phyloP scores from a whole-genome alignment of 1,140 invertebrate genomes.

The Pseudachorutes palmiensis region DNA sequence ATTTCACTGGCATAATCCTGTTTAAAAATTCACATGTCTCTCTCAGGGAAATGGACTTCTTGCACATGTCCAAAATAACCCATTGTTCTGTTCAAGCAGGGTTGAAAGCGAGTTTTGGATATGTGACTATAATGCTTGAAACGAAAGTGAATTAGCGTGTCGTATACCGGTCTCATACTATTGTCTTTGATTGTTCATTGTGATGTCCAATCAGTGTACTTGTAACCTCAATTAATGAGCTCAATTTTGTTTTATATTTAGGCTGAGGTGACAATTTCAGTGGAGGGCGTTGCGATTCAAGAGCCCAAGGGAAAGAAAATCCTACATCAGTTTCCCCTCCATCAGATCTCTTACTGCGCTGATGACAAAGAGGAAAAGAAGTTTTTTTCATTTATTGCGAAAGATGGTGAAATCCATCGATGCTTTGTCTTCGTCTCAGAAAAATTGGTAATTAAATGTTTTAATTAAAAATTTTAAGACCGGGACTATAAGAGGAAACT shows the following conservation, averaged over 20 bases:
- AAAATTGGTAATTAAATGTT: constrained; percentile 58
- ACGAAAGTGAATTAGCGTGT: no score
- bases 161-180: no score
- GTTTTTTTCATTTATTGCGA: constrained; percentile 94
- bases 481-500: background rate
- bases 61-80: no score
- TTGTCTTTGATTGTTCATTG: no score
- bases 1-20: no score
- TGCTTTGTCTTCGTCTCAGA: constrained; percentile 96
- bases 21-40: no score
- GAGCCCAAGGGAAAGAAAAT: constrained; percentile 62
- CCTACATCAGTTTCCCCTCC: constrained; percentile 89
- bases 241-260: constrained; percentile 26
- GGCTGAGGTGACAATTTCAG: constrained; percentile 45
- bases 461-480: background rate
- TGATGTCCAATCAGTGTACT: no score
- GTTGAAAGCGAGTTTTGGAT: no score
- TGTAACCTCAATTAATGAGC: no score
- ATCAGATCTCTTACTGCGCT: constrained; percentile 94
- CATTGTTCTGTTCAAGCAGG: no score
- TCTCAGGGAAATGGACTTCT: no score
- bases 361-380: constrained; percentile 96
- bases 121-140: no score
- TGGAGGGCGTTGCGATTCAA: constrained; percentile 90
- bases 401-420: constrained; percentile 79